phyloP scores from a whole-genome alignment of 1,140 invertebrate species.

The Apolygus lucorum region DNA sequence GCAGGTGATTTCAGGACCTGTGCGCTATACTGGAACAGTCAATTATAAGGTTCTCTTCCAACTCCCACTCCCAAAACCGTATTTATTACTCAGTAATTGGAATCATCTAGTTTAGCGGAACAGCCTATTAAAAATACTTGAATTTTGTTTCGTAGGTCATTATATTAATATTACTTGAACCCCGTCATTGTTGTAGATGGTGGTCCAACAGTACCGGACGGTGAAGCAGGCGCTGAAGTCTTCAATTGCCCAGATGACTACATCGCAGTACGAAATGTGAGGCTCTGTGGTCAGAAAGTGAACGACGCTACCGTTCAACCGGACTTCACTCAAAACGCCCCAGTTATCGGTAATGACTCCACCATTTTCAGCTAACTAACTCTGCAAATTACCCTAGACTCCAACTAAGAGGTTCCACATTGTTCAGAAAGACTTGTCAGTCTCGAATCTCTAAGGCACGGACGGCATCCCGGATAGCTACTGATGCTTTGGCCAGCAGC shows the following conservation, averaged over 20 bases:
- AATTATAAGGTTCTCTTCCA: too few species aligned
- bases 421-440: too few species aligned
- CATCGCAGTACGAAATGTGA: constrained; percentile 53
- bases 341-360: constrained; percentile 48
- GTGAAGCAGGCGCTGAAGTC: constrained; percentile 60
- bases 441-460: not conserved
- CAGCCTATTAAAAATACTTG: too few species aligned
- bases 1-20: too few species aligned
- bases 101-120: too few species aligned
- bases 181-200: too few species aligned
- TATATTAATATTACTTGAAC: too few species aligned
- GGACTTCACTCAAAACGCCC: constrained; percentile 53
- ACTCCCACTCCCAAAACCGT: too few species aligned
- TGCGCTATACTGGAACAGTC: too few species aligned
- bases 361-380: not conserved
- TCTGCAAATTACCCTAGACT: constrained; percentile 10
- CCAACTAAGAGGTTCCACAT: not conserved
- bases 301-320: constrained; percentile 54
- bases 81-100: too few species aligned
- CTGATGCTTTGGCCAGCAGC: not conserved
- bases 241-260: constrained; percentile 64
- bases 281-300: constrained; percentile 61
- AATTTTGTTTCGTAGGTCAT: too few species aligned
- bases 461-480: not conserved
- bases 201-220: constrained; percentile 47